A percentile compares a stretch with the other conserved stretches of the same genome.
These are phyloP conservation scores for Platysteira castanea DNA, from an alignment of 2,113 vertebrate species.

Conservation along the genomic window DNA sequence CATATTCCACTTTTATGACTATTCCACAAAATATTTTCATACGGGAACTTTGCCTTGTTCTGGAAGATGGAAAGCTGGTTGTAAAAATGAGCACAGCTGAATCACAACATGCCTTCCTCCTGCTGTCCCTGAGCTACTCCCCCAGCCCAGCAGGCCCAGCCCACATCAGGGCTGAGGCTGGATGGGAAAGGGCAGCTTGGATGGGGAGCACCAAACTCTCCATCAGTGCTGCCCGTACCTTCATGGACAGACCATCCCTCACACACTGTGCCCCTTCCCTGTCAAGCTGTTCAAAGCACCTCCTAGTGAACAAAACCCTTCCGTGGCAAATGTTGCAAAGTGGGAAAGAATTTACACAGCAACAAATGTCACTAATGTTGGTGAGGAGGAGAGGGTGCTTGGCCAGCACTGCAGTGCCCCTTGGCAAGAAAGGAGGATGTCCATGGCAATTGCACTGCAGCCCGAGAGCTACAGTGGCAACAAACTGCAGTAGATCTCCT, in stretches of 20 bases:
- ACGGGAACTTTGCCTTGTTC: not conserved
- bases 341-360: not conserved
- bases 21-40: not conserved
- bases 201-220: not conserved
- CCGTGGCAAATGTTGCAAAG: not conserved
- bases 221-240: not conserved
- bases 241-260: not conserved
- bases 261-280: accelerated
- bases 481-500: not conserved
- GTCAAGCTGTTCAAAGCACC: not conserved
- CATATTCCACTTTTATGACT: not conserved
- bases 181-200: not conserved
- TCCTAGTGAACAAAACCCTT: not conserved
- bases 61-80: not conserved
- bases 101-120: not conserved
- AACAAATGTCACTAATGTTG: not conserved
- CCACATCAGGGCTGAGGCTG: accelerated
- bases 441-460: not conserved
- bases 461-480: not conserved
- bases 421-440: not conserved
- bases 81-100: not conserved
- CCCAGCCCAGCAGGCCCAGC: not conserved
- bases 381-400: not conserved
- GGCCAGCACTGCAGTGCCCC: not conserved
- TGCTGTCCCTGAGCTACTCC: not conserved